These are phyloP conservation scores for Echinometra lucunter DNA, from an alignment of 53 echinoderm and acorn worm species.

Conservation along the genomic window DNA sequence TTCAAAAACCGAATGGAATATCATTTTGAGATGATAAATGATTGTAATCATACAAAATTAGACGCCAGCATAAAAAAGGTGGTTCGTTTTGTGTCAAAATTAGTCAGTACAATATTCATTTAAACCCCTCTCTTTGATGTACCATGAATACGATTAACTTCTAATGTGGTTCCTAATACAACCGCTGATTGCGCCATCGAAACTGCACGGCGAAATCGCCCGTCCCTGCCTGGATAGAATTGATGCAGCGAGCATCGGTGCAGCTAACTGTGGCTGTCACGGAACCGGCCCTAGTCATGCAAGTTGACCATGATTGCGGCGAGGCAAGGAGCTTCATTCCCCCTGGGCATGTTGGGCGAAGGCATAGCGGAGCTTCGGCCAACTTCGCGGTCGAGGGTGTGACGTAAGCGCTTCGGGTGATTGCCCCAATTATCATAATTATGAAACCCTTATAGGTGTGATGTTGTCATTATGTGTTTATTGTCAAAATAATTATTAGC, in stretches of 20 bases:
- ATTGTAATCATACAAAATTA: background rate
- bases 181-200: slow-evolving; percentile 28
- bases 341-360: no score
- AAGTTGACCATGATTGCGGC: background rate
- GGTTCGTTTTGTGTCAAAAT: background rate
- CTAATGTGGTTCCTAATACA: background rate
- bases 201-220: slow-evolving; percentile 27
- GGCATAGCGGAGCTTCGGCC: background rate
- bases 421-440: background rate
- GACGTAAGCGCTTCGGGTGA: background rate
- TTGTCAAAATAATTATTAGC: background rate
- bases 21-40: no score
- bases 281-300: background rate
- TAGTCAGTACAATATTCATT: background rate
- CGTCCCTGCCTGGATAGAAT: background rate
- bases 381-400: background rate
- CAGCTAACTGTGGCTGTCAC: background rate
- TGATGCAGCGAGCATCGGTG: background rate
- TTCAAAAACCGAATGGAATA: no score
- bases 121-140: background rate
- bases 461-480: background rate
- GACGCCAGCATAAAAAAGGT: background rate
- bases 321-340: no score
- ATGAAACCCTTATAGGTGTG: background rate
- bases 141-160: slow-evolving; percentile 37